phyloP scores from a whole-genome alignment of 2,797 vertebrate genomes.

The Myotis daubentonii region DNA sequence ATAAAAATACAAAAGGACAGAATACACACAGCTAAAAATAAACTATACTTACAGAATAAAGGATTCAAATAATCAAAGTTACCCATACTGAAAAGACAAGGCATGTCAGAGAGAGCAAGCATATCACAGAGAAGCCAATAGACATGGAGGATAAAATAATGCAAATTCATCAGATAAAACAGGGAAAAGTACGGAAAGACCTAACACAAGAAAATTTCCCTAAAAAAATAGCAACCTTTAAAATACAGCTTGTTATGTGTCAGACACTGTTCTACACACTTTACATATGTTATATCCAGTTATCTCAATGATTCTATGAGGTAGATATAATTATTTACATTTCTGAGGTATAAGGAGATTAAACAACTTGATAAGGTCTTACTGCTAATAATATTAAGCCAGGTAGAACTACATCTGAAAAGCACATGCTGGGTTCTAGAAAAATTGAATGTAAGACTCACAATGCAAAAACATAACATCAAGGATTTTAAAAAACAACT shows the following conservation, averaged over 20 bases:
- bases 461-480: conserved; percentile 36
- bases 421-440: background rate
- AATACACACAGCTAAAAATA: background rate
- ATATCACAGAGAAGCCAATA: background rate
- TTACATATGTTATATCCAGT: background rate
- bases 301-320: background rate
- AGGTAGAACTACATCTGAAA: conserved; percentile 7
- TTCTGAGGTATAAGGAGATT: background rate
- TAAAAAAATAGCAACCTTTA: background rate
- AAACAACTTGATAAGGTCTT: background rate
- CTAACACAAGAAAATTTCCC: conserved; percentile 56
- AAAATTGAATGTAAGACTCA: conserved; percentile 37
- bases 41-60: background rate
- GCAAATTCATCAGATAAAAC: conserved; percentile 15
- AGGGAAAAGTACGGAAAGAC: conserved; percentile 44
- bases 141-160: background rate
- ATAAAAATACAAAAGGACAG: conserved; percentile 31
- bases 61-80: background rate
- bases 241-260: background rate
- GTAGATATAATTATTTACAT: background rate
- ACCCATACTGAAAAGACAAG: background rate
- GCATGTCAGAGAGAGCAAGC: conserved; percentile 29
- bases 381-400: conserved; percentile 27
- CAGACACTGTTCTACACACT: background rate
- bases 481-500: background rate